These are phyloP conservation scores for Pteronotus mesoamericanus DNA, from an alignment of 2,797 vertebrate genomes.

Conservation along the genomic window DNA sequence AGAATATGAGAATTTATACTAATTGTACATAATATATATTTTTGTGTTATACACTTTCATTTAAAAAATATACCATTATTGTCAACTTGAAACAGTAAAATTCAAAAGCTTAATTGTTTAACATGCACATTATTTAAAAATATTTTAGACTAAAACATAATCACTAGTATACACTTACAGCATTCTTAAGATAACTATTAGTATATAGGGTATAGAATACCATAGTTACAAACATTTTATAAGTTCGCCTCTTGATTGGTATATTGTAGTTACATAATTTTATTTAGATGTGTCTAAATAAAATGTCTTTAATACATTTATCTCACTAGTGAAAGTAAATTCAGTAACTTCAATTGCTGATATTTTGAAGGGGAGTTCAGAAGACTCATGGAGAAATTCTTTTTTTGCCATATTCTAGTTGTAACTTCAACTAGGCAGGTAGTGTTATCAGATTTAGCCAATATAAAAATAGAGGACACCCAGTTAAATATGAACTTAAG, in stretches of 20 bases:
- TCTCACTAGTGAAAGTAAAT: not conserved
- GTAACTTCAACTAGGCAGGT: not conserved
- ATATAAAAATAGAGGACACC: not conserved
- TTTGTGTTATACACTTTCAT: not conserved
- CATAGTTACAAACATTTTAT: not conserved
- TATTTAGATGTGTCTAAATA: too few species aligned
- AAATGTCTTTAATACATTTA: not conserved
- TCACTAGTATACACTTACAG: not conserved
- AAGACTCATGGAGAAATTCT: not conserved
- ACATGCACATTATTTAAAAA: not conserved
- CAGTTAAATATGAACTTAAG: not conserved
- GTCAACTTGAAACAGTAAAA: not conserved
- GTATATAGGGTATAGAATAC: not conserved
- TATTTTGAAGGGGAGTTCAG: not conserved
- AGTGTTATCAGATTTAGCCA: not conserved
- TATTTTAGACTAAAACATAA: not conserved
- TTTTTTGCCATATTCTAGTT: not conserved
- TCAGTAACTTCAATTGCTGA: not conserved
- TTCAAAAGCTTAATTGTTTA: not conserved
- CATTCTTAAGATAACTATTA: too few species aligned
- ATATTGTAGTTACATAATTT: not conserved
- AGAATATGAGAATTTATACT: not conserved
- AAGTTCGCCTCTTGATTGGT: not conserved
- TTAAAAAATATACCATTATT: not conserved
- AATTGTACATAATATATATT: not conserved